Evolutionary conservation across 1,140 invertebrate genomes (phyloP), one percentile per base, ranked within the genome.

Genomic region (Papilio aristodemus): DNA sequence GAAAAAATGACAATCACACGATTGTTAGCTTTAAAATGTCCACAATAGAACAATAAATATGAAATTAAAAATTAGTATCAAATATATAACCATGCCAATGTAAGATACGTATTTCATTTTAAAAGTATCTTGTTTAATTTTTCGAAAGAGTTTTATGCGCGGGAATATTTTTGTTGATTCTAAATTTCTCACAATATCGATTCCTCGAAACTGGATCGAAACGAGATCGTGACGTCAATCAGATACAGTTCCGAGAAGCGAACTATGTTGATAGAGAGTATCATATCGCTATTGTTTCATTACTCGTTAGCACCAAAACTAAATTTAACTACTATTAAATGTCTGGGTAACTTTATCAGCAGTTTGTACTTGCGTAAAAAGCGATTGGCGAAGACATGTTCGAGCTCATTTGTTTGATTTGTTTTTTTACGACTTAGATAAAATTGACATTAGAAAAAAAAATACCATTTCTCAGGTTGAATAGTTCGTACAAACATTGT

Each of bases 181-280:
- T 76, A 81, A 83, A 75, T 78, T 79, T 72, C 72, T 22, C 76
- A 78, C 77, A 68, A 60, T 41, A 74, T 72, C 74, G 76, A 75
- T 84, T 87, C 81, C 74, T 58, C 73, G 82, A 84, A 84, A 70
- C 76, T 62, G 72, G 77, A 71, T 78, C 70, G 70, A 72, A 74
- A 70, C 71, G 68, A 67, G 72, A 54, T 54, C 46, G 46, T 89
- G 86, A 86, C 86, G 85, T 89, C 85, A 87, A 79, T 79, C 41
- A 71, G 63, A 43, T 76, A 64, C 54, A 71, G 46, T 71, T 81
- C 69, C 72, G 50, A 43, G 72, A 77, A 69, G 46, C 10, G 46
- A 54, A 10, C 46, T 25, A 19, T 11, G 27, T 72, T 67, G 14
- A n/a, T 69, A 66, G 60, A 46, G 43, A 22, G 46, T 19, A 22